phyloP scores from a whole-genome alignment of 1,140 invertebrate species.

The Lethocerus indicus region DNA sequence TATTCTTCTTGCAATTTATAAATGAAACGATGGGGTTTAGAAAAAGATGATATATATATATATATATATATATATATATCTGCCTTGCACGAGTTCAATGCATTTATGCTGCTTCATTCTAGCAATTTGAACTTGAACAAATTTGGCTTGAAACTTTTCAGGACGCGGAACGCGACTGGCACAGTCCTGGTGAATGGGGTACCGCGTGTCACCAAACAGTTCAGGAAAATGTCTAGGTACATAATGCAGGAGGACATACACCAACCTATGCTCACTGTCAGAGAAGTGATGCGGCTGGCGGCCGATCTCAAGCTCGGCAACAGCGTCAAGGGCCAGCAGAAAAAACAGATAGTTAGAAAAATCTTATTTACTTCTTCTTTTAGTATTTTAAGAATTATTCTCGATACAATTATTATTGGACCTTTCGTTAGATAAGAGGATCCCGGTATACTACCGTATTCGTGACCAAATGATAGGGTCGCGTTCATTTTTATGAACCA shows the following conservation, averaged over 20 bases:
- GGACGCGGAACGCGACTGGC: slow-evolving; percentile 36
- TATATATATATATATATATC: background rate
- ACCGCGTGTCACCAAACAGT: slow-evolving; percentile 51
- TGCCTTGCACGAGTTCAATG: background rate
- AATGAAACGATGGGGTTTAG: background rate
- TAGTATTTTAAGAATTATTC: too few species aligned
- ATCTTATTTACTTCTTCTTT: slow-evolving; percentile 14
- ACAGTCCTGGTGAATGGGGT: slow-evolving; percentile 54
- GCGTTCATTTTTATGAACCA: too few species aligned
- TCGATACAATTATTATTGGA: background rate
- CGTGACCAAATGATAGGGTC: too few species aligned
- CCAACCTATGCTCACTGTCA: slow-evolving; percentile 67
- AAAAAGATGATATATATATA: background rate
- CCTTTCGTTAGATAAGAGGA: background rate
- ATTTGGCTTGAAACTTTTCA: slow-evolving; percentile 21
- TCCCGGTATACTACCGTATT: too few species aligned
- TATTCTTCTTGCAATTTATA: background rate
- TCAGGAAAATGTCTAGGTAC: slow-evolving; percentile 76
- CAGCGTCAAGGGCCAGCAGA: slow-evolving; percentile 38
- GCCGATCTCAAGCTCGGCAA: slow-evolving; percentile 72
- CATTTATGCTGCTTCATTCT: background rate
- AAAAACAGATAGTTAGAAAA: slow-evolving; percentile 54
- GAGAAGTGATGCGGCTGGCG: slow-evolving; percentile 70
- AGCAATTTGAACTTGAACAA: background rate
- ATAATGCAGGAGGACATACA: slow-evolving; percentile 90